Base-by-base conservation (phyloP, 2,888 invertebrate genomes). In the Galerucella nymphaeae region DNA sequence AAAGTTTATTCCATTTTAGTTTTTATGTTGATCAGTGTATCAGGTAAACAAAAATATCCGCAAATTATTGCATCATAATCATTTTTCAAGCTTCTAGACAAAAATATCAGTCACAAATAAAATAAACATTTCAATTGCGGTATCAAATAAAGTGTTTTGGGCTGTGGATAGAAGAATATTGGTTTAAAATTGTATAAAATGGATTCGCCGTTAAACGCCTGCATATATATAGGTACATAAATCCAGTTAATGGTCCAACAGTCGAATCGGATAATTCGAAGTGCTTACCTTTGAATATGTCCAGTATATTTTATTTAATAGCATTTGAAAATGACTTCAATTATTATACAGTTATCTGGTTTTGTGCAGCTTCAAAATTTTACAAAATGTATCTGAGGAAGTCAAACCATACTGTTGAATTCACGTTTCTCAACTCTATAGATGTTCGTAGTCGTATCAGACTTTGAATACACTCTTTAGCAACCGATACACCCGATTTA, bases 181-280 rank as follows among this genome's bases (percentile, higher is more conserved):
- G 53, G 18, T 18, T 53, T 53, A 16, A 53, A 53, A 16, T 1
- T 53, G 18, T 53, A 53, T 18, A 53, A 16, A 53, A 53, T 53
- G 18, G n/a, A 45, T 45, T 45, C 13, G 13, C 23, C 23, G 30
- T 30, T 30, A 45, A 45, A 53, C 16, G 53, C 18, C 8, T 53
- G 48, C 48, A 53, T 18, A 16, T n/a, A n/a, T n/a, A n/a, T n/a
- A n/a, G n/a, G n/a, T n/a, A n/a, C 53, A 53, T 53, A 53, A 18
- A 53, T 53, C 53, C 2, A 18, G 16, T 16, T 53, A 53, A 53
- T 48, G n/a, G 48, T n/a, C 48, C n/a, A 48, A 48, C n/a, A 48
- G n/a, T 48, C 18, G 16, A 53, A 53, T 53, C 53, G 53, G 10
- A 53, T 16, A 53, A 53, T 53, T 16, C 18, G 10, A 16, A 10